Evolutionary conservation across 2,888 invertebrate species (phyloP).

Genomic region (Arge pagana): DNA sequence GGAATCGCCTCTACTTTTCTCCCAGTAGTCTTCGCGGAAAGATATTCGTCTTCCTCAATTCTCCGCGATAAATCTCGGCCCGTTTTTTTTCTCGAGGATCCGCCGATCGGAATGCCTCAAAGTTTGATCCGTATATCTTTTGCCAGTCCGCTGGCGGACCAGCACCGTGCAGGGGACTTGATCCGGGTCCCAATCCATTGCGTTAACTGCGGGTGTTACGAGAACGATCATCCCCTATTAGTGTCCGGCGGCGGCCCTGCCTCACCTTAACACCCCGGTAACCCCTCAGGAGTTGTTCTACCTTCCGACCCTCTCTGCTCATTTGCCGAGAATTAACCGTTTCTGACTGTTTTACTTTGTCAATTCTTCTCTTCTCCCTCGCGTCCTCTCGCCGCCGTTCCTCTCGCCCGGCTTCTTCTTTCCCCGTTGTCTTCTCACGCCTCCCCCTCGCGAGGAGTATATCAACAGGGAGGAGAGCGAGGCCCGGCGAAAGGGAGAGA

Average conservation of each 20-base stretch:
- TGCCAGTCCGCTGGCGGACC: too few species aligned
- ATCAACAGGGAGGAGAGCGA: too few species aligned
- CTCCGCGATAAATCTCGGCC: too few species aligned
- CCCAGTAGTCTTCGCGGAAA: too few species aligned
- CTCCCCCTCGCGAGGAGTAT: neutral
- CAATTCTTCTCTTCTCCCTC: constrained; percentile 14
- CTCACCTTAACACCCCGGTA: constrained; percentile 33
- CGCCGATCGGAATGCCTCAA: too few species aligned
- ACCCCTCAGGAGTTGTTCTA: constrained; percentile 32
- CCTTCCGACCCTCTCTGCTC: constrained; percentile 26
- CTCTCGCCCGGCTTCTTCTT: neutral
- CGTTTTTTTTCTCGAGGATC: too few species aligned
- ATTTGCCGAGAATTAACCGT: constrained; percentile 27
- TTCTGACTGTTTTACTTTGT: constrained; percentile 18
- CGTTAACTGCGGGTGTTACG: constrained; percentile 43
- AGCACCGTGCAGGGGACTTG: neutral
- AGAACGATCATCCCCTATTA: constrained; percentile 47
- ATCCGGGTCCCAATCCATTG: constrained; percentile 33
- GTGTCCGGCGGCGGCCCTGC: constrained; percentile 37
- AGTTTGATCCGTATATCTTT: too few species aligned
- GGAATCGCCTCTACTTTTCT: too few species aligned
- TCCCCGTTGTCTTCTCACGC: neutral
- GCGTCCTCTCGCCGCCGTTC: neutral
- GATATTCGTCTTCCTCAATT: too few species aligned
- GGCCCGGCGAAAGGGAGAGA: constrained; percentile 6